Percentiles rank a stretch among this genome's conserved stretches.
Conservation (phyloP, 2,113 vertebrate genomes). For the Eonycteris spelaea region DNA sequence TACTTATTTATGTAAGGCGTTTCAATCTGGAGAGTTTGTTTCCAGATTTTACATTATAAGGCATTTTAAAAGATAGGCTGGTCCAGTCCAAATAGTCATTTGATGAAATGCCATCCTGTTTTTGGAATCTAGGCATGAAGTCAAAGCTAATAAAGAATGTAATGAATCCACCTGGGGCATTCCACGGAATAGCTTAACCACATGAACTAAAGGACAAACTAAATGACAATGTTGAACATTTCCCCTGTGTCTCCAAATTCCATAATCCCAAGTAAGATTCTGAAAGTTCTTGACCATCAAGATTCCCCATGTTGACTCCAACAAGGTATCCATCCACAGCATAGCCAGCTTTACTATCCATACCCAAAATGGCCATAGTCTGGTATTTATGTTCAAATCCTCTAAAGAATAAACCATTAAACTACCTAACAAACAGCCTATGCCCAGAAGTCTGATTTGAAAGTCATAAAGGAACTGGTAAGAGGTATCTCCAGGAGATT, state of each 20-base stretch:
- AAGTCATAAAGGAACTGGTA: not conserved
- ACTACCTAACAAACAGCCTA: not conserved
- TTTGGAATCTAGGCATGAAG: not conserved
- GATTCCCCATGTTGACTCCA: not conserved
- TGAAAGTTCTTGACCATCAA: not conserved
- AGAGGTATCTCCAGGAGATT: not conserved
- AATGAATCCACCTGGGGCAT: fast-evolving
- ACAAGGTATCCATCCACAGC: not conserved
- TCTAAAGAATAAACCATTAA: not conserved
- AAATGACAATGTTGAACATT: not conserved
- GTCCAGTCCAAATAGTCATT: not conserved
- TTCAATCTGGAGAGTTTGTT: not conserved
- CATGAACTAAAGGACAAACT: not conserved
- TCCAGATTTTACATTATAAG: not conserved
- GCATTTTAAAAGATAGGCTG: not conserved
- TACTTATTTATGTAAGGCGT: not conserved
- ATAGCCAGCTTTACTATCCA: not conserved
- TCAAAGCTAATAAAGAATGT: not conserved
- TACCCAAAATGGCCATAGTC: not conserved
- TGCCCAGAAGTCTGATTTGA: not conserved
- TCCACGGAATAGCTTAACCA: not conserved
- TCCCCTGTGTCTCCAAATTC: not conserved
- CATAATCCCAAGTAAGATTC: not conserved
- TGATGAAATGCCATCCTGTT: not conserved
- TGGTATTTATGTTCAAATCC: not conserved